These are phyloP conservation scores for Margaritifera margaritifera DNA, from an alignment of 2,888 invertebrate species.

Conservation along the genomic window DNA sequence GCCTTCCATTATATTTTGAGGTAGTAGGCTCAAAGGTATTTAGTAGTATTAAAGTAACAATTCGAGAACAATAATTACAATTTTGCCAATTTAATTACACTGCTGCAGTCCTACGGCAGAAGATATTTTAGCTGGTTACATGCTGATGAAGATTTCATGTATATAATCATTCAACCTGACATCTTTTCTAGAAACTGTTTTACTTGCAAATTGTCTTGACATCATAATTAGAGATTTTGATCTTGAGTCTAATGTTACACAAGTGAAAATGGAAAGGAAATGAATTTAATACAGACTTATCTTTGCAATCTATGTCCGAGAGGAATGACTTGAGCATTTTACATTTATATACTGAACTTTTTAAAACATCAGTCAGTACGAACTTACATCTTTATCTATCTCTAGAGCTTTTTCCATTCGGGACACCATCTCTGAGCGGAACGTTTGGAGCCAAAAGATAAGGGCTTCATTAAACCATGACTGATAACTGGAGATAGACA, in stretches of 20 bases:
- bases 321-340: neutral
- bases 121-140: no score
- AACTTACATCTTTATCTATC: conserved; percentile 68
- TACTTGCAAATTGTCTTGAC: neutral
- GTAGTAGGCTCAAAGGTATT: neutral
- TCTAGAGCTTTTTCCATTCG: conserved; percentile 66
- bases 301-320: neutral
- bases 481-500: conserved; percentile 61
- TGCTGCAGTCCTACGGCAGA: no score
- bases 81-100: no score
- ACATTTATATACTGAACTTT: neutral
- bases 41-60: neutral
- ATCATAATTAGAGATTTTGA: neutral
- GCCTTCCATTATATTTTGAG: neutral
- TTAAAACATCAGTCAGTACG: neutral
- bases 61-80: no score
- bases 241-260: neutral
- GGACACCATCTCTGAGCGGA: conserved; percentile 59
- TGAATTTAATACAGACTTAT: neutral
- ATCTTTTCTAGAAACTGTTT: no score
- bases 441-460: conserved; percentile 69
- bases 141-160: no score
- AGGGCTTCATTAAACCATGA: conserved; percentile 66
- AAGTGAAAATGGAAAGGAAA: no score
- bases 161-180: no score